Percentiles rank a stretch among this genome's conserved stretches.
Conservation (phyloP, 2,797 vertebrate species). For the Geranospiza caerulescens region DNA sequence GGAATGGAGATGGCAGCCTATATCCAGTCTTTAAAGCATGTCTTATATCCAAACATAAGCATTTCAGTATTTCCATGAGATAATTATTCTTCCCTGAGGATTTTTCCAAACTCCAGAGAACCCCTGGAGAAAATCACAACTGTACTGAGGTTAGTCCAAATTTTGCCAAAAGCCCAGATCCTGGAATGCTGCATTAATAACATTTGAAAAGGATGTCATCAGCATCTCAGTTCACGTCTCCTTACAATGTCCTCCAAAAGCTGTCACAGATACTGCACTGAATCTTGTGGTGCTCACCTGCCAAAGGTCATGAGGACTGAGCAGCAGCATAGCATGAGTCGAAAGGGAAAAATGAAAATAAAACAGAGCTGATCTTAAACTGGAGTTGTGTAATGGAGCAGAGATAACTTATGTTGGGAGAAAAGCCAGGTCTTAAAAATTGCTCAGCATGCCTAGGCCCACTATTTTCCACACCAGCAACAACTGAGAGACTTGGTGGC, state of each 20-base stretch:
- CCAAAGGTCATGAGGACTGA: not conserved
- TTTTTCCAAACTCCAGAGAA: not conserved
- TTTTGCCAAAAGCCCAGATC: not conserved
- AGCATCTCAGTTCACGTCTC: not conserved
- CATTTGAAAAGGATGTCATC: not conserved
- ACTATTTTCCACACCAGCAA: not conserved
- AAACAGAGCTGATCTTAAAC: not conserved
- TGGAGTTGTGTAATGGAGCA: not conserved
- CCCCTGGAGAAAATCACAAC: not conserved
- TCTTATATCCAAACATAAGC: not conserved
- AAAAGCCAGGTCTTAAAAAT: not conserved
- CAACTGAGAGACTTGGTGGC: not conserved
- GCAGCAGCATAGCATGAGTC: not conserved
- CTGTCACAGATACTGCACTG: not conserved
- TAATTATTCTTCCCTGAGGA: not conserved
- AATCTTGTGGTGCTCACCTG: not conserved
- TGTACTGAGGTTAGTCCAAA: not conserved
- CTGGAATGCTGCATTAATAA: not conserved
- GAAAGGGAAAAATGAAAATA: not conserved
- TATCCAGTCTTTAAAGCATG: not conserved
- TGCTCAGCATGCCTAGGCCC: not conserved
- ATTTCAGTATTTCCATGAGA: not conserved
- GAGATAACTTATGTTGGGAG: not conserved
- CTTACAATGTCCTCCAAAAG: not conserved
- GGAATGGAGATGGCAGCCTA: not conserved